Conservation (phyloP, 2,797 vertebrate species). For the Siniperca scherzeri region DNA sequence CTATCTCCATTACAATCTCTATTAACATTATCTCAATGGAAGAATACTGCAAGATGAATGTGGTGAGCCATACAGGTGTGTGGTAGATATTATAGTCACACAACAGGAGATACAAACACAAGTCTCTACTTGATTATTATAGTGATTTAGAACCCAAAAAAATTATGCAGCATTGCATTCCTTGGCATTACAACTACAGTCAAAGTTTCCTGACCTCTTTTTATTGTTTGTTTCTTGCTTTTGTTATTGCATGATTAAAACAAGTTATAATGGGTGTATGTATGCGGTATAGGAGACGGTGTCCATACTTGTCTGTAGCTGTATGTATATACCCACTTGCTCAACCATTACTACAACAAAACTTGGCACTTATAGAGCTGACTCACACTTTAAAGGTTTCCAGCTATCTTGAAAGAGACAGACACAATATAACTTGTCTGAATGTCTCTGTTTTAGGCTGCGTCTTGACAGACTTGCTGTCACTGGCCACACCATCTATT, state of each 20-base stretch:
- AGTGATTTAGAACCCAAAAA: neutral
- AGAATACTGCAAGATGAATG: neutral
- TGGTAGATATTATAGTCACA: neutral
- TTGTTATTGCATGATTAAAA: neutral
- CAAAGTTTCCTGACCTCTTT: neutral
- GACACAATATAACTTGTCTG: conserved; percentile 31
- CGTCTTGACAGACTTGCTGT: conserved; percentile 60
- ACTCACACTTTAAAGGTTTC: conserved; percentile 22
- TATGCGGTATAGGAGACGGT: neutral
- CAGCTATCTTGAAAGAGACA: conserved; percentile 10
- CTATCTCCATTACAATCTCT: neutral
- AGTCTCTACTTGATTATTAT: neutral
- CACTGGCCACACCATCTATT: conserved; percentile 41
- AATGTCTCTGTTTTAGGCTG: conserved; percentile 42
- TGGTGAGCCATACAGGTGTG: neutral
- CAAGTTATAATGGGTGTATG: neutral
- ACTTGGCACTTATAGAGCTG: neutral
- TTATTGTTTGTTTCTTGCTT: neutral
- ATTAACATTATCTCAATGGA: neutral
- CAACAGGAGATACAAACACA: neutral
- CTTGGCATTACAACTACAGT: neutral
- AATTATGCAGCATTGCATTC: neutral
- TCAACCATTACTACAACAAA: neutral
- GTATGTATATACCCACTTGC: neutral
- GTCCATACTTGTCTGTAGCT: neutral